Conservation (phyloP, 2,797 vertebrate genomes). For the Gouania willdenowi region DNA sequence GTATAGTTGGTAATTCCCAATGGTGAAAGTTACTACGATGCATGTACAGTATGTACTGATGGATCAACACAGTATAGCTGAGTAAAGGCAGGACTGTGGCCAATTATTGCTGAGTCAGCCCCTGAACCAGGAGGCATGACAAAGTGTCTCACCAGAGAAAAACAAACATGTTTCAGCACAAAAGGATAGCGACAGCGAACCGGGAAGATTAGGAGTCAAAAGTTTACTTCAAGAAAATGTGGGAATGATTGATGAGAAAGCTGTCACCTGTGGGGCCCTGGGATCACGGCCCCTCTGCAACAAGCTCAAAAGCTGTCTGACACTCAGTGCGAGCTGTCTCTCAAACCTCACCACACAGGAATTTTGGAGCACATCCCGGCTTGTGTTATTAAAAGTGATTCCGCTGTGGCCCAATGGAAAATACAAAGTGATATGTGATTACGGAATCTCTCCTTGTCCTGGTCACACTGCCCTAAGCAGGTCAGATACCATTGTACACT, state of each 20-base stretch:
- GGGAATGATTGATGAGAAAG: conserved; percentile 64
- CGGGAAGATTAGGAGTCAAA: conserved; percentile 51
- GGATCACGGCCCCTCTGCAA: conserved; percentile 48
- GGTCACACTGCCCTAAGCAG: no score
- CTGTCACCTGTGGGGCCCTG: conserved; percentile 51
- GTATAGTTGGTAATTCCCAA: conserved; percentile 4
- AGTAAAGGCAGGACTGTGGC: conserved; percentile 37
- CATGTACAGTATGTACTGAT: no score
- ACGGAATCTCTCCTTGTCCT: no score
- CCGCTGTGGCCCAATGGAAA: conserved; percentile 43
- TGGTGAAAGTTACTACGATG: conserved; percentile 43
- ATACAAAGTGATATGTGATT: no score
- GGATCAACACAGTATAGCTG: conserved; percentile 62
- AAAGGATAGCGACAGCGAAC: conserved; percentile 33
- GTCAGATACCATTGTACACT: no score
- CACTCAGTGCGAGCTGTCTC: conserved; percentile 31
- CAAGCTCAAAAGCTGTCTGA: conserved; percentile 32
- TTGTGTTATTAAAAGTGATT: conserved; percentile 44
- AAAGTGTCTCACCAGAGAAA: conserved; percentile 48
- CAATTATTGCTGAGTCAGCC: conserved; percentile 16
- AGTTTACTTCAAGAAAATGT: conserved; percentile 57
- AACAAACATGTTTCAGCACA: conserved; percentile 63
- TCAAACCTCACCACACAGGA: conserved; percentile 54
- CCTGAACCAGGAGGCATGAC: conserved; percentile 50
- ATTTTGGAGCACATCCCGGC: conserved; percentile 51